Evolutionary conservation across 2,888 invertebrate species (phyloP).

Genomic region (Oligia strigilis): DNA sequence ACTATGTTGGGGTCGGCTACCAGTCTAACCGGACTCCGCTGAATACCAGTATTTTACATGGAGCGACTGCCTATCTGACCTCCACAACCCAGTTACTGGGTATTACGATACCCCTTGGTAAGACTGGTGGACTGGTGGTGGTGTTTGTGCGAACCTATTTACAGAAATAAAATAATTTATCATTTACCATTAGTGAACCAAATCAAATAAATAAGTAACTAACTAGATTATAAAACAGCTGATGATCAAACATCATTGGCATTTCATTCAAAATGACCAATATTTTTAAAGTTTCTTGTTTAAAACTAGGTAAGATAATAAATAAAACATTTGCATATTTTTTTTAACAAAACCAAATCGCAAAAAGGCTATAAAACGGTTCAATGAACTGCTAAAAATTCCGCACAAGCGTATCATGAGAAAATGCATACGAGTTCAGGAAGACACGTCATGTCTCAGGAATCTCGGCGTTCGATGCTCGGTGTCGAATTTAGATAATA

Average conservation of each 20-base stretch:
- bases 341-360: constrained; percentile 13
- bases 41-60: too few species aligned
- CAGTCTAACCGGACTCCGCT: too few species aligned
- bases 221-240: neutral
- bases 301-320: constrained; percentile 21
- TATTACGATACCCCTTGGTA: too few species aligned
- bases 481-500: constrained; percentile 44
- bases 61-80: too few species aligned
- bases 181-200: too few species aligned
- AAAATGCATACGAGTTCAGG: constrained; percentile 56
- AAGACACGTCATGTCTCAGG: constrained; percentile 61
- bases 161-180: too few species aligned
- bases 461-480: constrained; percentile 48
- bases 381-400: constrained; percentile 64
- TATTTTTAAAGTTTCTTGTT: neutral
- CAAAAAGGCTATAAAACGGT: constrained; percentile 42
- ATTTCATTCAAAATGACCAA: neutral
- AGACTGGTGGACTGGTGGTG: too few species aligned
- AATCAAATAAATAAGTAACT: neutral
- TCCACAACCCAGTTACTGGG: too few species aligned
- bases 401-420: constrained; percentile 36
- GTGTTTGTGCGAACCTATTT: too few species aligned
- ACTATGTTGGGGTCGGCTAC: too few species aligned
- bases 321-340: neutral
- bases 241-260: neutral